Evolutionary conservation across 2,888 invertebrate genomes (phyloP).

Genomic region (Lasiommata megera): DNA sequence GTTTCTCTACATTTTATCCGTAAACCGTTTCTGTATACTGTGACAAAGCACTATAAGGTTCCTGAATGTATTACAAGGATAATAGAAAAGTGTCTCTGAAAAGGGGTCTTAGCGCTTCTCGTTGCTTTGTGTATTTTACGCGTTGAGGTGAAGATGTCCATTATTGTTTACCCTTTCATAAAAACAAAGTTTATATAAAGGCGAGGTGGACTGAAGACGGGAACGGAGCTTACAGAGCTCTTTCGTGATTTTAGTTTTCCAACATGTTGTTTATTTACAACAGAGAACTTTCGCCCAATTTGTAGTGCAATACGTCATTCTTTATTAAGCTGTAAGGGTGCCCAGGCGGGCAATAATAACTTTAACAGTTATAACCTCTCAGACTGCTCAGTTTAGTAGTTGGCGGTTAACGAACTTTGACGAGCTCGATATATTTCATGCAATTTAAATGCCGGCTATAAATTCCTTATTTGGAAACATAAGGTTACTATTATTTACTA

Average conservation of each 20-base stretch:
- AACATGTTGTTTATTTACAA: too few relatives aligned
- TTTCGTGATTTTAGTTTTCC: not conserved
- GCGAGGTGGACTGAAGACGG: not conserved
- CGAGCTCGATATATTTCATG: slow-evolving; percentile 54
- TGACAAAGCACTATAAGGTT: slow-evolving; percentile 25
- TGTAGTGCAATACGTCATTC: slow-evolving; percentile 30
- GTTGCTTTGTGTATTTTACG: slow-evolving; percentile 41
- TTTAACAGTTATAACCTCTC: slow-evolving; percentile 64
- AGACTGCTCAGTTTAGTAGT: slow-evolving; percentile 48
- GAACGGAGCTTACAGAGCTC: not conserved
- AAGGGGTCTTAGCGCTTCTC: slow-evolving; percentile 40
- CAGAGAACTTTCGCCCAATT: not conserved
- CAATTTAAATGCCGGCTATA: slow-evolving; percentile 38
- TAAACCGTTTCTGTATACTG: slow-evolving; percentile 21
- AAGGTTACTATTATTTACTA: not conserved
- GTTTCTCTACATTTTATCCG: slow-evolving; percentile 26
- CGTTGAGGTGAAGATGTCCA: slow-evolving; percentile 36
- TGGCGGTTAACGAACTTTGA: slow-evolving; percentile 59
- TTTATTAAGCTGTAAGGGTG: slow-evolving; percentile 47
- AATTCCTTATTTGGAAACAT: slow-evolving; percentile 17
- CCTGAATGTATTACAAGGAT: slow-evolving; percentile 28
- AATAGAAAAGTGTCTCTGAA: slow-evolving; percentile 38
- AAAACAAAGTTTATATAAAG: slow-evolving; percentile 21
- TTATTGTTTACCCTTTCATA: slow-evolving; percentile 22
- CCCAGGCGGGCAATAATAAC: slow-evolving; percentile 57